A percentile compares a stretch with the other conserved stretches of the same genome.
Conservation (phyloP, 2,113 vertebrate genomes). For the Mesitornis unicolor region DNA sequence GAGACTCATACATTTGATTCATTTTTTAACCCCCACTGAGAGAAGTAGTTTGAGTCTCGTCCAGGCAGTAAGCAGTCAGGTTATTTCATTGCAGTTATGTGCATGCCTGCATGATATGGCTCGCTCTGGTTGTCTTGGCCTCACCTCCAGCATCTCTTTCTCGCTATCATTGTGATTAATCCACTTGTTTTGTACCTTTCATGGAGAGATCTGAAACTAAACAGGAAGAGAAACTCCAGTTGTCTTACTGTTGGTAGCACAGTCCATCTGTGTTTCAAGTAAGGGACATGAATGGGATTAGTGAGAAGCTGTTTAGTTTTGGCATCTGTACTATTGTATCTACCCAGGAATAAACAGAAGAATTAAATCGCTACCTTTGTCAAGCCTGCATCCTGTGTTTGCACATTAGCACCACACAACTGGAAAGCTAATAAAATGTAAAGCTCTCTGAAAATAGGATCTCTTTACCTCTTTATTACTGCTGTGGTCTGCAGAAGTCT, state of each 20-base stretch:
- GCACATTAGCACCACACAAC: neutral
- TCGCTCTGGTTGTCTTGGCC: neutral
- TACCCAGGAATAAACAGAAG: neutral
- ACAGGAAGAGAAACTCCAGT: neutral
- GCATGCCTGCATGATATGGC: fast-evolving
- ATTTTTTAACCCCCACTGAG: neutral
- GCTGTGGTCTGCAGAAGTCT: neutral
- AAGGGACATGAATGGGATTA: neutral
- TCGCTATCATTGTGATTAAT: neutral
- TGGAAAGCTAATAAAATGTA: neutral
- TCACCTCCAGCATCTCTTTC: neutral
- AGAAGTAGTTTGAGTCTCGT: neutral
- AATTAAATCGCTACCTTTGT: neutral
- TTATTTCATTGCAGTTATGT: neutral
- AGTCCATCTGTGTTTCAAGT: neutral
- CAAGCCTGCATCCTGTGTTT: neutral
- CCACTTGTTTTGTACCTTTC: neutral
- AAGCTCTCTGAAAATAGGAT: neutral
- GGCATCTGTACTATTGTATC: neutral
- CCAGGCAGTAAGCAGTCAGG: neutral
- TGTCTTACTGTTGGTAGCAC: neutral
- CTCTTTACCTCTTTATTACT: neutral
- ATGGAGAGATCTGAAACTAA: neutral
- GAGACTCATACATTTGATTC: neutral
- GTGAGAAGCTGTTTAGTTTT: neutral